A percentile compares a stretch with the other conserved stretches of the same genome.
Conservation (phyloP, 2,797 vertebrate species). For the Acrossocheilus fasciatus region DNA sequence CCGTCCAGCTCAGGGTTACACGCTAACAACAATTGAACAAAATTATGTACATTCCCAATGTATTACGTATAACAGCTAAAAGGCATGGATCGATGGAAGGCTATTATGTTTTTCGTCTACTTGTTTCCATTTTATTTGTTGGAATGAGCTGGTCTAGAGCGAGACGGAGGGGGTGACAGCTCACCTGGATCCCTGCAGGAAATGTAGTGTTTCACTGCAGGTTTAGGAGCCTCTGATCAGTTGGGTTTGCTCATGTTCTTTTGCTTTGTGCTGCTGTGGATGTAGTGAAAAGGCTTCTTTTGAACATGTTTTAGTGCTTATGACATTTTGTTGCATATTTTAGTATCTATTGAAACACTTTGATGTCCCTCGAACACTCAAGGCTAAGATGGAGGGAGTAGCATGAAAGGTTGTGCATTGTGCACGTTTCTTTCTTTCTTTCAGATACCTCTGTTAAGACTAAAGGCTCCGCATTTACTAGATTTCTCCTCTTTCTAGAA, state of each 20-base stretch:
- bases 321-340: slow-evolving; percentile 78
- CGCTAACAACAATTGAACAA: slow-evolving; percentile 13
- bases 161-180: slow-evolving; percentile 70
- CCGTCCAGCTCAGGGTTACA: slow-evolving; percentile 54
- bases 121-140: slow-evolving; percentile 41
- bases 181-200: slow-evolving; percentile 83
- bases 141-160: slow-evolving; percentile 47
- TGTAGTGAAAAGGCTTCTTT: slow-evolving; percentile 51
- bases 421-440: slow-evolving; percentile 10
- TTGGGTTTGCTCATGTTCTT: slow-evolving; percentile 72
- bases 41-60: background rate
- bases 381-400: slow-evolving; percentile 53
- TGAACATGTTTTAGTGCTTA: slow-evolving; percentile 53
- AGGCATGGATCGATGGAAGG: background rate
- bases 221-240: slow-evolving; percentile 77
- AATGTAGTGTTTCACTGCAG: slow-evolving; percentile 79
- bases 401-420: slow-evolving; percentile 44
- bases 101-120: slow-evolving; percentile 21
- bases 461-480: slow-evolving; percentile 12
- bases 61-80: background rate
- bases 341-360: slow-evolving; percentile 66
- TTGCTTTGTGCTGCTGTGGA: slow-evolving; percentile 73
- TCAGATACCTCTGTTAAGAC: slow-evolving; percentile 16
- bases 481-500: slow-evolving; percentile 34
- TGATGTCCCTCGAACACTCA: slow-evolving; percentile 59